Percentiles rank a stretch among this genome's conserved stretches.
These are phyloP conservation scores for Polypterus senegalus DNA, from an alignment of 2,113 vertebrate genomes.

Conservation along the genomic window DNA sequence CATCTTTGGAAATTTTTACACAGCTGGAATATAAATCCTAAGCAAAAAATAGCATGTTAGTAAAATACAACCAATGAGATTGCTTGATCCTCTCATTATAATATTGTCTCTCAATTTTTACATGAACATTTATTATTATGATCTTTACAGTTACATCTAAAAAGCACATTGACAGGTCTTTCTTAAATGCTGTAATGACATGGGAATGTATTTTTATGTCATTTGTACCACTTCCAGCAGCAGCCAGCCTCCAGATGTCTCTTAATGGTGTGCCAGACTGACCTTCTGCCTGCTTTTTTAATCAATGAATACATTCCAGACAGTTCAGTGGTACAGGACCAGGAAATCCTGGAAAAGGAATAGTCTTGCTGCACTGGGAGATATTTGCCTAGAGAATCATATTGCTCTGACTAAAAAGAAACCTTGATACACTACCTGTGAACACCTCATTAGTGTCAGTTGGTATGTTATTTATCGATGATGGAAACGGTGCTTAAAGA, in stretches of 20 bases:
- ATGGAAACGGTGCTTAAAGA: too few species aligned
- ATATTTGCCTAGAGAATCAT: background rate
- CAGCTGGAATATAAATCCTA: background rate
- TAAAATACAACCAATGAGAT: background rate
- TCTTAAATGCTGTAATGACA: background rate
- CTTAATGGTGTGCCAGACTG: background rate
- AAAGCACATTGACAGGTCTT: background rate
- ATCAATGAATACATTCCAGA: constrained; percentile 8
- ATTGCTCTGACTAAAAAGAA: too few species aligned
- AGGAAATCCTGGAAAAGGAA: constrained; percentile 8
- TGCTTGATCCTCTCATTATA: background rate
- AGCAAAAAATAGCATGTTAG: background rate
- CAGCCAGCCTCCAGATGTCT: constrained; percentile 7
- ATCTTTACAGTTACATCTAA: background rate
- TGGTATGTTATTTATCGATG: too few species aligned
- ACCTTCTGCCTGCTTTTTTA: constrained; percentile 6
- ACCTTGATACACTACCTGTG: too few species aligned
- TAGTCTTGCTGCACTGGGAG: background rate
- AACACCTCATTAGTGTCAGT: too few species aligned
- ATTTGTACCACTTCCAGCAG: background rate
- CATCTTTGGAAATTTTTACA: background rate
- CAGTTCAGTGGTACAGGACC: background rate
- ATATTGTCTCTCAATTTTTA: background rate
- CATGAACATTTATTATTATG: background rate
- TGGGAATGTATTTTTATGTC: background rate